Base-by-base conservation (phyloP, 2,797 vertebrate genomes). In the Melanotaenia parkinsoni region DNA sequence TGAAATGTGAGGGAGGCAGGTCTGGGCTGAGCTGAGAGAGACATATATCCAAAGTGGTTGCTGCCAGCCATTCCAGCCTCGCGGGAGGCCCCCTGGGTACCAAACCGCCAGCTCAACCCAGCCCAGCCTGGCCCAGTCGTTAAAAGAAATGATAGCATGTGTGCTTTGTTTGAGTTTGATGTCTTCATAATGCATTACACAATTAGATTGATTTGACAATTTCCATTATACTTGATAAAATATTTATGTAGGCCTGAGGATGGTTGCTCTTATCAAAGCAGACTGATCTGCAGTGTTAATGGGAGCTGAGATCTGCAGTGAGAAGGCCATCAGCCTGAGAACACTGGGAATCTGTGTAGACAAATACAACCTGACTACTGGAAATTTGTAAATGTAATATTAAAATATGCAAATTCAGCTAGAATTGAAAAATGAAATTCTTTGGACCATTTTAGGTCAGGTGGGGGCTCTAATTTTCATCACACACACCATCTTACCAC, bases 151-250 rank as follows among this genome's bases (percentile, higher is more conserved):
- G 96, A 99, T 98, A 98, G 97, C 97, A 97, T 96, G 97, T 98
- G 97, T 97, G 97, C 97, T 98, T 98, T 98, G 97, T 98, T 99
- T 99, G 98, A 99, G 96, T 98, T 98, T 98, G 97, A 99, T 99
- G 97, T 97, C 97, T 97, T 96, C 95, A 95, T 99, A 99, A 99
- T 97, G 96, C 96, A 99, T 99, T 98, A 98, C 96, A 98, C 98
- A 99, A 99, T 99, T 98, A 99, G 97, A 99, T 97, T 99, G 97
- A 99, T 99, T 99, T 99, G 97, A 99, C 97, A 98, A 99, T 98
- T 98, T 99, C 97, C 97, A 99, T 99, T 99, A 99, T 96, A 96
- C 96, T 97, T 99, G 97, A 99, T 99, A 96, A 99, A 99, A 99
- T 99, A 99, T 99, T 99, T 98, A 99, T 98, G 96, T 95, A 97